These are phyloP conservation scores for Enteromius unitaeniatus DNA, from an alignment of 2,797 vertebrate species.

Conservation along the genomic window DNA sequence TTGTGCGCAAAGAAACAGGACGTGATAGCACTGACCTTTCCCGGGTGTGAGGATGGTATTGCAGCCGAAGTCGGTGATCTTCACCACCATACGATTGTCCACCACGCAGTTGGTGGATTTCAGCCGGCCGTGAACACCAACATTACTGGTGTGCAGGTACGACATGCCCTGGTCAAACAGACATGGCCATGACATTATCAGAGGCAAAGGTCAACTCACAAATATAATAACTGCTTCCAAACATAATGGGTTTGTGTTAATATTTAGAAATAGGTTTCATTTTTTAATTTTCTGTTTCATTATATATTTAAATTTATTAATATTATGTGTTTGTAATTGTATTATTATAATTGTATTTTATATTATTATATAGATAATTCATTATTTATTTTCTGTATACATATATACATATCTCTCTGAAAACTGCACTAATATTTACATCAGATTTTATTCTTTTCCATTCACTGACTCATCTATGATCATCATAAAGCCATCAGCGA, in stretches of 20 bases:
- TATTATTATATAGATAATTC: neutral
- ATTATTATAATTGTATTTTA: no score
- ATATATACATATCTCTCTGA: no score
- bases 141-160: conserved; percentile 93
- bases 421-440: neutral
- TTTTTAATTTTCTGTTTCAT: neutral
- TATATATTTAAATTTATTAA: no score
- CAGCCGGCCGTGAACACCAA: conserved; percentile 88
- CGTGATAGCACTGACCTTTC: conserved; percentile 77
- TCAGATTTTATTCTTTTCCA: neutral
- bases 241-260: neutral
- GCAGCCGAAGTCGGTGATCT: conserved; percentile 96
- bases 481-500: neutral
- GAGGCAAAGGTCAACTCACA: conserved; percentile 11
- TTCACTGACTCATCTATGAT: neutral
- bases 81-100: conserved; percentile 96
- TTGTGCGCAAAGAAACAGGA: neutral
- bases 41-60: conserved; percentile 86
- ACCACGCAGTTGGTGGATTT: conserved; percentile 97
- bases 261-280: neutral
- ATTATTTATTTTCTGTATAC: neutral
- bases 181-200: neutral
- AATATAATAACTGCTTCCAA: neutral
- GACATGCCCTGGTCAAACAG: conserved; percentile 88
- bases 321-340: no score